Evolutionary conservation across 2,888 invertebrate genomes (phyloP).

Genomic region (Caenorhabditis sp.): DNA sequence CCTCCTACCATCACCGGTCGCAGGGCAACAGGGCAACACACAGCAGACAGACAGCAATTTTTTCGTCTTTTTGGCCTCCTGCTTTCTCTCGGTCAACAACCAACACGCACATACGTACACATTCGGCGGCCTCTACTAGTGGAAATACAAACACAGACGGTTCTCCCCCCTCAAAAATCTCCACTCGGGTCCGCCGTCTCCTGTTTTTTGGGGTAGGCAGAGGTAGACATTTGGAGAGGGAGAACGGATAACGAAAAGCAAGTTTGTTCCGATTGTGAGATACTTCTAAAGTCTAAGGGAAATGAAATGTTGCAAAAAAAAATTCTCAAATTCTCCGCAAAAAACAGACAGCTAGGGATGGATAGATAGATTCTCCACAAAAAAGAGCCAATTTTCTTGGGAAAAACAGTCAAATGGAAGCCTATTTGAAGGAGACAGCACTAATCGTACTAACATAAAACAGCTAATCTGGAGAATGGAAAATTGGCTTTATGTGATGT

Average conservation of each 20-base stretch:
- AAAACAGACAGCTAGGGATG: too few relatives aligned
- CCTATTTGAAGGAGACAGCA: neutral
- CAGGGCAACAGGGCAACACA: too few relatives aligned
- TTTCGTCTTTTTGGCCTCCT: conserved; percentile 14
- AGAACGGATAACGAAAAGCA: conserved; percentile 16
- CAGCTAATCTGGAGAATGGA: neutral
- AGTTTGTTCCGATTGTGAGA: too few relatives aligned
- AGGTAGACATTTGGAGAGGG: conserved; percentile 11
- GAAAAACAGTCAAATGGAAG: neutral
- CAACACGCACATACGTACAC: conserved; percentile 33
- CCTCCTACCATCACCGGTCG: conserved; percentile 13
- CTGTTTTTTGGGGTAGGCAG: too few relatives aligned
- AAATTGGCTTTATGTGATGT: too few relatives aligned
- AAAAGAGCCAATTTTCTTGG: neutral
- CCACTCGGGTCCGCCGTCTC: too few relatives aligned
- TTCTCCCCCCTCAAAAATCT: conserved; percentile 15
- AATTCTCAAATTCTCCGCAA: neutral
- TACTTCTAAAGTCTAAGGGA: neutral
- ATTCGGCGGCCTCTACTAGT: conserved; percentile 26
- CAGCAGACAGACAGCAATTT: conserved; percentile 37
- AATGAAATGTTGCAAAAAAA: neutral
- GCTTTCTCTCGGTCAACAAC: conserved; percentile 47
- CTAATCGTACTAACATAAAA: neutral
- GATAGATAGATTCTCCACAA: too few relatives aligned
- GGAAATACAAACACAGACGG: conserved; percentile 52